Percentiles rank a stretch among this genome's conserved stretches.
Conservation (phyloP, 1,140 invertebrate species). For the Pogonomyrmex californicus region DNA sequence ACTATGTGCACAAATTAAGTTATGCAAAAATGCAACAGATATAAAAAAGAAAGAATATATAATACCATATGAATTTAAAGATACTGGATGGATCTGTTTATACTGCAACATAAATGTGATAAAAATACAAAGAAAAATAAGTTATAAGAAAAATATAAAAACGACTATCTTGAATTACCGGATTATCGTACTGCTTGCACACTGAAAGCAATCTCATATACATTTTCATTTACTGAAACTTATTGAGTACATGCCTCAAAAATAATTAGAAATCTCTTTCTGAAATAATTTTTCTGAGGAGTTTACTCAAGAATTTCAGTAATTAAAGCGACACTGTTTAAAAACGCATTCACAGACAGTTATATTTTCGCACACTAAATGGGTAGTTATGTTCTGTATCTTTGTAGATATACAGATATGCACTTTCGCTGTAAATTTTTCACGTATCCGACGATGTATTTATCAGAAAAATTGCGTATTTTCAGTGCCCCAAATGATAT, state of each 20-base stretch:
- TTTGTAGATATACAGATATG: conserved; percentile 54
- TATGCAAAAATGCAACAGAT: conserved; percentile 38
- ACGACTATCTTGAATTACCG: conserved; percentile 11
- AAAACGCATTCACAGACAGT: conserved; percentile 49
- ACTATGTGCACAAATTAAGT: neutral
- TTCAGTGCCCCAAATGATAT: conserved; percentile 50
- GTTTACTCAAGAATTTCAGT: conserved; percentile 27
- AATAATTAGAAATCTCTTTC: neutral
- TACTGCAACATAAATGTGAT: conserved; percentile 16
- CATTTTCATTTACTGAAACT: conserved; percentile 24
- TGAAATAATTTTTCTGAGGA: neutral
- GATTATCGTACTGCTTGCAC: conserved; percentile 42
- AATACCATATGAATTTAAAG: conserved; percentile 25
- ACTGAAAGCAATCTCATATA: conserved; percentile 47
- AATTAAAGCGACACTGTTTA: conserved; percentile 50
- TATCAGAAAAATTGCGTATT: conserved; percentile 46
- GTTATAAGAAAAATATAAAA: neutral
- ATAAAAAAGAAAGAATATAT: conserved; percentile 35
- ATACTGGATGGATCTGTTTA: conserved; percentile 44
- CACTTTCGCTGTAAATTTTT: conserved; percentile 43
- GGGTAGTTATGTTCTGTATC: conserved; percentile 31
- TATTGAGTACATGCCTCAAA: conserved; percentile 15
- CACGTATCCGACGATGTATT: conserved; percentile 9
- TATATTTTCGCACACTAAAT: conserved; percentile 48
- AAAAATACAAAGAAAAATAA: conserved; percentile 22